A percentile compares a stretch with the other conserved stretches of the same genome.
phyloP scores from a whole-genome alignment of 64 coral and sea anemone genomes.

The Stichodactyla mertensii region DNA sequence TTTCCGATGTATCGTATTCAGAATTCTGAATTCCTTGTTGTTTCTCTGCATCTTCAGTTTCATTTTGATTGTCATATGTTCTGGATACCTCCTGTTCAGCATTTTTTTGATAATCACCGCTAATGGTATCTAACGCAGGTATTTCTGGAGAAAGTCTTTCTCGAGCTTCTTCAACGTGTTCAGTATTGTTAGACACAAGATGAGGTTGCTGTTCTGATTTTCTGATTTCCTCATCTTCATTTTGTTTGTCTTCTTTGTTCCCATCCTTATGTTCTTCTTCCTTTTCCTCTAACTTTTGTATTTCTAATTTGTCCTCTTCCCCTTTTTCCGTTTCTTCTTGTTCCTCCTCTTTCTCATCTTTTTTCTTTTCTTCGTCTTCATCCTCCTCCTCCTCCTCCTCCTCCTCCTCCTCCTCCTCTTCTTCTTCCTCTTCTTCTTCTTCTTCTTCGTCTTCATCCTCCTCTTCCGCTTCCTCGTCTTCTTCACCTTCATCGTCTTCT shows the following conservation, averaged over 20 bases:
- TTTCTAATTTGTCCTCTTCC: slow-evolving; percentile 5
- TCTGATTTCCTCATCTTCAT: neutral
- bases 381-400: neutral
- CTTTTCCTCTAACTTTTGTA: neutral
- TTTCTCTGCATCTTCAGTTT: neutral
- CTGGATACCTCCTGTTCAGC: neutral
- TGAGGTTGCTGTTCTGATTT: neutral
- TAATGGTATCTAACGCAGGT: neutral
- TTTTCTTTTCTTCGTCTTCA: slow-evolving; percentile 11
- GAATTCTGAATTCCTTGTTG: neutral
- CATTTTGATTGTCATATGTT: neutral
- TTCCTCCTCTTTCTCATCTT: slow-evolving; percentile 5
- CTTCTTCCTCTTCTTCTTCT: slow-evolving; percentile 13
- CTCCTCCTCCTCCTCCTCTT: slow-evolving; percentile 21
- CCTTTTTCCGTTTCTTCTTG: neutral
- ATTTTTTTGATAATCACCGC: neutral
- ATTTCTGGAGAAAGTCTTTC: neutral
- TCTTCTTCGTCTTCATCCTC: slow-evolving; percentile 20
- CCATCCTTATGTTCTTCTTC: neutral
- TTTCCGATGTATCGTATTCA: neutral
- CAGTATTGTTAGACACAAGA: neutral
- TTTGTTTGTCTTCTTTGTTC: neutral
- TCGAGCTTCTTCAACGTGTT: neutral
- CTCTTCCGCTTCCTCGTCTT: slow-evolving; percentile 38
- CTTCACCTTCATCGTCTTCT: slow-evolving; percentile 44